Percentiles rank a stretch among this genome's conserved stretches.
phyloP scores from a whole-genome alignment of 2,113 vertebrate species.

The Nymphicus hollandicus region DNA sequence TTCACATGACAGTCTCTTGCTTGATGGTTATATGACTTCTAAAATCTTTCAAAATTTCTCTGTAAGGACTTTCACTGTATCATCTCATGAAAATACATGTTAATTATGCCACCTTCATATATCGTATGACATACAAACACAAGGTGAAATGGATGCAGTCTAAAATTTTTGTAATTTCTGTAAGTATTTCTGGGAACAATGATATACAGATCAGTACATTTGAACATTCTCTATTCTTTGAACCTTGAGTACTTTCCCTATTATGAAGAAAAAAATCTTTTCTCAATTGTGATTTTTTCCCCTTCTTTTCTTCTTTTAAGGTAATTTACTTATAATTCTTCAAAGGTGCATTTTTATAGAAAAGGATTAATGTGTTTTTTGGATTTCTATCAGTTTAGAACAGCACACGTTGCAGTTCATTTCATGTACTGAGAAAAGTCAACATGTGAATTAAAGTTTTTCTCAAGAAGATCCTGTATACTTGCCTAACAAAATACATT shows the following conservation, averaged over 20 bases:
- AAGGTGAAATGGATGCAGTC: background rate
- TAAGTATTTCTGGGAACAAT: background rate
- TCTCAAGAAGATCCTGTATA: background rate
- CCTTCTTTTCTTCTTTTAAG: background rate
- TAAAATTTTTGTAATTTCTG: background rate
- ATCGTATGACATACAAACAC: background rate
- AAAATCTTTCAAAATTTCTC: background rate
- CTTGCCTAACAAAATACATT: slow-evolving; percentile 58
- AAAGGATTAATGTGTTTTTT: background rate
- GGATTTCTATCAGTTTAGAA: background rate
- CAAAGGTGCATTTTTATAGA: background rate
- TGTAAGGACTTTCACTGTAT: background rate
- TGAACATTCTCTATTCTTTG: background rate
- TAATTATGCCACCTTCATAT: background rate
- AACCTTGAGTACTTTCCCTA: background rate
- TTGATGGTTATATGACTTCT: background rate
- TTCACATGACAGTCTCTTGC: background rate
- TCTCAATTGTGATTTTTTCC: background rate
- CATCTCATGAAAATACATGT: background rate
- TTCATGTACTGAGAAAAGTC: background rate
- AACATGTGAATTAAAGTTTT: background rate
- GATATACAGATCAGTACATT: background rate
- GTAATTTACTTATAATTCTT: background rate
- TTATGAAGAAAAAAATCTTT: background rate
- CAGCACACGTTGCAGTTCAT: background rate